A percentile compares a stretch with the other conserved stretches of the same genome.
Conservation (phyloP, 2,888 invertebrate genomes). For the Agonopterix heracliana region DNA sequence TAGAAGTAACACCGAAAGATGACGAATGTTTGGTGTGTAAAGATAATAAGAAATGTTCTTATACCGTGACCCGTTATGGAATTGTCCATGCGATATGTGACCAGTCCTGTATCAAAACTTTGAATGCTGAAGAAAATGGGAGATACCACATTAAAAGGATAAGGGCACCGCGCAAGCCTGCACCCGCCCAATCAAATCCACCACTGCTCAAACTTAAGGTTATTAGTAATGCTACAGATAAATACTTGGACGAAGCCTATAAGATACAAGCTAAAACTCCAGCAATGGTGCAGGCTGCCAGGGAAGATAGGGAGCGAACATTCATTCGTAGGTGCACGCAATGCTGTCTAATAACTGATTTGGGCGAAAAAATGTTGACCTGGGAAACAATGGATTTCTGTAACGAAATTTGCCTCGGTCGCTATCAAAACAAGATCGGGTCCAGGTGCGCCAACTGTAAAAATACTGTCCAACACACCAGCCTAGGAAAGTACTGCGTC, state of each 20-base stretch:
- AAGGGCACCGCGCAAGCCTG: constrained; percentile 22
- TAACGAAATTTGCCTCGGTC: constrained; percentile 88
- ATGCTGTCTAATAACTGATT: constrained; percentile 66
- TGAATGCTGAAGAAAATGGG: constrained; percentile 53
- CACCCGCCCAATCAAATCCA: constrained; percentile 24
- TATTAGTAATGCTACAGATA: constrained; percentile 71
- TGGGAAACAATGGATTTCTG: constrained; percentile 98
- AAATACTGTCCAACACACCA: constrained; percentile 82
- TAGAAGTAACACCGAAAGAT: constrained; percentile 43
- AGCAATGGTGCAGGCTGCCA: constrained; percentile 74
- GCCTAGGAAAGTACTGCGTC: constrained; percentile 94
- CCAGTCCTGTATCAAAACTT: constrained; percentile 73
- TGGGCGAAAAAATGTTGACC: constrained; percentile 80
- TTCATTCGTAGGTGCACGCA: constrained; percentile 75
- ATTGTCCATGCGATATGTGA: constrained; percentile 71
- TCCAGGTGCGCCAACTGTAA: constrained; percentile 89
- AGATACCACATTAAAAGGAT: constrained; percentile 50
- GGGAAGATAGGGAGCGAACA: constrained; percentile 74
- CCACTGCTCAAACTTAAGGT: constrained; percentile 66
- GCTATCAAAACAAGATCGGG: constrained; percentile 84
- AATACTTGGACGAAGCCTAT: constrained; percentile 68
- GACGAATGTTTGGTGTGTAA: constrained; percentile 67
- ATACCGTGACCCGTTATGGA: constrained; percentile 68
- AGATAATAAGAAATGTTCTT: constrained; percentile 63
- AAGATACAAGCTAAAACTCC: constrained; percentile 77